Percentiles rank a stretch among this genome's conserved stretches.
Evolutionary conservation across 2,888 invertebrate species (phyloP).

Genomic region (Piscicola geometra): DNA sequence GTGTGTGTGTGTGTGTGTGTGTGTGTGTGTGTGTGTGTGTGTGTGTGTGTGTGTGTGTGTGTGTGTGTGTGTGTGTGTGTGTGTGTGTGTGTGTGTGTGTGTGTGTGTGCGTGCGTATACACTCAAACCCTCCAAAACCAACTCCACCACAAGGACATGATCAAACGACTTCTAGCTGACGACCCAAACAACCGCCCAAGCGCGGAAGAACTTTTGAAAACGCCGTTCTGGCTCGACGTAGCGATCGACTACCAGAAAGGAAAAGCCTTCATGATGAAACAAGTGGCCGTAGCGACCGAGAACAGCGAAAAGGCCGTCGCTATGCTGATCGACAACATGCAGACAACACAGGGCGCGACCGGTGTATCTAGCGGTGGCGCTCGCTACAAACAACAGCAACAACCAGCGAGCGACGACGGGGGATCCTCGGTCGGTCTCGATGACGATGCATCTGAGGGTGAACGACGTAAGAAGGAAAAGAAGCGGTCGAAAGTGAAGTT

Average conservation of each 20-base stretch:
- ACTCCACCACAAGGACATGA: conserved; percentile 23
- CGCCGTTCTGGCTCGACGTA: conserved; percentile 23
- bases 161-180: conserved; percentile 1
- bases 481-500: conserved; percentile 12
- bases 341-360: background rate
- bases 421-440: background rate
- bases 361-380: background rate
- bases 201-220: conserved; percentile 18
- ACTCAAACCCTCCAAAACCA: background rate
- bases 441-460: background rate
- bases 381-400: background rate
- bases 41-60: background rate
- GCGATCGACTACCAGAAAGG: conserved; percentile 28
- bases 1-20: too few species aligned
- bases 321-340: background rate
- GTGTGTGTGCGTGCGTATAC: conserved; percentile 12
- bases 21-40: too few species aligned
- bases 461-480: background rate
- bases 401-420: background rate
- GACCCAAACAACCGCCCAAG: conserved; percentile 25
- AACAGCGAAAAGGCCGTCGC: conserved; percentile 20
- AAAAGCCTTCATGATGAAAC: conserved; percentile 24
- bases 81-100: conserved; percentile 17
- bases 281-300: conserved; percentile 4
- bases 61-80: conserved; percentile 21